Evolutionary conservation across 2,113 vertebrate genomes (phyloP), one percentile per base, ranked within the genome.

Genomic region (Pangasianodon hypophthalmus): DNA sequence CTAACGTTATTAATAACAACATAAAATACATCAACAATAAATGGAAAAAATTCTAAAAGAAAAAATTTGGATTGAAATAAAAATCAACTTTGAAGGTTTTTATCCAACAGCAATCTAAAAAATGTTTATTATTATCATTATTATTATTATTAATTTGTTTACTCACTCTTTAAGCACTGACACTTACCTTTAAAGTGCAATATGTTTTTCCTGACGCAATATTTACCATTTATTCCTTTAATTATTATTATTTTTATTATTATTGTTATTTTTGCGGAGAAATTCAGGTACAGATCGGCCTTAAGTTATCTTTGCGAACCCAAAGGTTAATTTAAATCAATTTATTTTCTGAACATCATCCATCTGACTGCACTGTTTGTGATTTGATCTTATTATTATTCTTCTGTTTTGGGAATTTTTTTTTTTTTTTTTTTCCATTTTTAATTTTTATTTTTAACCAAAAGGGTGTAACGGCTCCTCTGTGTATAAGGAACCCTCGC

Each of bases 161-260:
- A 37, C 91, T 92, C 87, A 92, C 94, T 92, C 93, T 92, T 32
- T 90, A 91, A 87, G 56, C 77, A 93, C 94, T 91, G 92, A 92
- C 89, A 91, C 92, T 90, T 19, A 21, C 58, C 5, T 64, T 37
- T 94, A 87, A 95, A 93, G 95, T 96, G 95, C 95, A 96, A 96
- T 96, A 94, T 90, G 88, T 90, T 91, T 80, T 89, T 93, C 79
- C 92, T 92, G 77, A 90, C 4, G 48, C 1, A 11, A 44, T 54
- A 69, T 81, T 26, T 50, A 29, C 92, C 91, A 73, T 88, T 93
- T 87, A 77, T 89, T 88, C 60, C 26, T 85, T 84, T 84, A 44
- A 44, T 50, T 32, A 2, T 54, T 18, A 24, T 26, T 44, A 18
- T 56, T 5, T 44, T 46, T 48, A 48, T 86, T 80, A 54, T 24